Evolutionary conservation across 2,113 vertebrate species (phyloP).

Genomic region (Argyrosomus japonicus): DNA sequence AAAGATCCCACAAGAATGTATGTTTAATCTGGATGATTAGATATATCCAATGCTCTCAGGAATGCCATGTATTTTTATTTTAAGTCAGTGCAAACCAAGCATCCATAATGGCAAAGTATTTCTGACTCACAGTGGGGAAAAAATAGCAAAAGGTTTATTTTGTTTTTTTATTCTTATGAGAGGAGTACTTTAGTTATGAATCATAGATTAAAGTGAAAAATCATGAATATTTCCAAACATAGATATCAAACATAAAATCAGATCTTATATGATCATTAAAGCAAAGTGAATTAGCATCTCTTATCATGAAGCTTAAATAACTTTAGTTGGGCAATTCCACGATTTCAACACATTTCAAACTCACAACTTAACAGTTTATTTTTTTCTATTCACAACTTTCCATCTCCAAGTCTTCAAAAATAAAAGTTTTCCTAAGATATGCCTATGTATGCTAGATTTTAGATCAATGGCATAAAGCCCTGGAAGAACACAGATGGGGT

Average conservation of each 20-base stretch:
- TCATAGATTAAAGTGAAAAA: slow-evolving; percentile 18
- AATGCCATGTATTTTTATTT: neutral
- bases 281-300: neutral
- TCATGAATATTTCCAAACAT: neutral
- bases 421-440: slow-evolving; percentile 56
- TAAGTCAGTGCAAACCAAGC: neutral
- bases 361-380: neutral
- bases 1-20: neutral
- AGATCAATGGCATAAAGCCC: slow-evolving; percentile 61
- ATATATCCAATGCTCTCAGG: neutral
- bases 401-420: slow-evolving; percentile 43
- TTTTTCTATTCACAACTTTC: slow-evolving; percentile 24
- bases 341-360: neutral
- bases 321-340: neutral
- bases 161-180: neutral
- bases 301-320: neutral
- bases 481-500: slow-evolving; percentile 49
- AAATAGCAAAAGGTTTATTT: slow-evolving; percentile 9
- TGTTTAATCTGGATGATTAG: neutral
- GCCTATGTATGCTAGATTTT: slow-evolving; percentile 56
- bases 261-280: neutral
- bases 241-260: slow-evolving; percentile 12
- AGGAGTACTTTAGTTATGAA: slow-evolving; percentile 11
- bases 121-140: neutral
- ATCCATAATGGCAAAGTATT: neutral